A percentile compares a stretch with the other conserved stretches of the same genome.
phyloP scores from a whole-genome alignment of 2,113 vertebrate species.

The Ondatra zibethicus region DNA sequence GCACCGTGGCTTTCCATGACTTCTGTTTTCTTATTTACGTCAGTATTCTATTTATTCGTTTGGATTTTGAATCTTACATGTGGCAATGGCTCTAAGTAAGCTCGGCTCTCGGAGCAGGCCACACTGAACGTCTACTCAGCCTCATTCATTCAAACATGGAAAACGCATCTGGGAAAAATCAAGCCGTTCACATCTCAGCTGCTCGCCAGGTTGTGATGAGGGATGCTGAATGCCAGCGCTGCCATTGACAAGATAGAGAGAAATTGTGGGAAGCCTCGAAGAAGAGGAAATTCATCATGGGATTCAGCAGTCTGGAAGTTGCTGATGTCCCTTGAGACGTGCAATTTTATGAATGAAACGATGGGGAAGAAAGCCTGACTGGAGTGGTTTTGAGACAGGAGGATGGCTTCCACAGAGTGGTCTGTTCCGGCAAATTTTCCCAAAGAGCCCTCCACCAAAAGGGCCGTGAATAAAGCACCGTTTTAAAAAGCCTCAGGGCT shows the following conservation, averaged over 20 bases:
- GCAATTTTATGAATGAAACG: constrained; percentile 30
- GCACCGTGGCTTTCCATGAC: not conserved
- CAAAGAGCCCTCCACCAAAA: constrained; percentile 14
- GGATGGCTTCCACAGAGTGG: constrained; percentile 11
- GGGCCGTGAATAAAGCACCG: constrained; percentile 54
- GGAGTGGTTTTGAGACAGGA: constrained; percentile 34
- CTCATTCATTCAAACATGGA: constrained; percentile 26
- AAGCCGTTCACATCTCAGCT: constrained; percentile 25
- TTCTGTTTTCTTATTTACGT: not conserved
- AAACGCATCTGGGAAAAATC: not conserved
- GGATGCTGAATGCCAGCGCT: not conserved
- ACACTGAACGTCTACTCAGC: not conserved
- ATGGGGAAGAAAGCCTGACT: constrained; percentile 15
- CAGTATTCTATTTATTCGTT: not conserved
- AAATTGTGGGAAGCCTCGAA: not conserved
- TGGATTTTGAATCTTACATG: not conserved
- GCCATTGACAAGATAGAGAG: not conserved
- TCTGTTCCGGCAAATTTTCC: constrained; percentile 26
- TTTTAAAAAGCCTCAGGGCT: constrained; percentile 12
- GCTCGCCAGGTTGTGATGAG: not conserved
- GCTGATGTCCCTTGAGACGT: constrained; percentile 23
- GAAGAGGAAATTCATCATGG: not conserved
- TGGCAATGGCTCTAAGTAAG: not conserved
- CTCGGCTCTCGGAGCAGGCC: not conserved
- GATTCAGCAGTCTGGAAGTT: constrained; percentile 9